phyloP scores from a whole-genome alignment of 2,888 invertebrate species.

The Serrognathus titanus region DNA sequence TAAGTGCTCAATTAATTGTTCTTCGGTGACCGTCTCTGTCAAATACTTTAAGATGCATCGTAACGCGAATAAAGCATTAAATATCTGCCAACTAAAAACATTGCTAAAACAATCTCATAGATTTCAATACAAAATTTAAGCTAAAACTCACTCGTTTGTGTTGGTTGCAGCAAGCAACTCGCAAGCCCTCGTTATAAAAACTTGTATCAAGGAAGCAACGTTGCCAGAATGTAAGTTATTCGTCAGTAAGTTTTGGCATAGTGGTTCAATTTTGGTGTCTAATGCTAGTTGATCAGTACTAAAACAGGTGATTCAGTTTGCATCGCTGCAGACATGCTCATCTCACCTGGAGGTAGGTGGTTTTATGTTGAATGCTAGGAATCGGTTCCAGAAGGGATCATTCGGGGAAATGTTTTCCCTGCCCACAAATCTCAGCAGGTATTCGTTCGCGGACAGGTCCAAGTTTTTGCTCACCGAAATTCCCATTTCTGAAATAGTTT shows the following conservation, averaged over 20 bases:
- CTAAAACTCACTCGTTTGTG: constrained; percentile 74
- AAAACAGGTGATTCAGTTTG: constrained; percentile 26
- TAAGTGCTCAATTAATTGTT: constrained; percentile 79
- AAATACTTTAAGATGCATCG: constrained; percentile 83
- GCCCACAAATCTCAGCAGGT: constrained; percentile 75
- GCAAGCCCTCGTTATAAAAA: constrained; percentile 77
- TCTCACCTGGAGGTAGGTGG: constrained; percentile 55
- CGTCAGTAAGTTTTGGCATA: constrained; percentile 71
- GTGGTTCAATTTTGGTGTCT: constrained; percentile 73
- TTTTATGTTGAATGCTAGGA: constrained; percentile 86
- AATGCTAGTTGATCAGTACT: constrained; percentile 78
- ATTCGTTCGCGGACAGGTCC: constrained; percentile 78
- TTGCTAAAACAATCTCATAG: constrained; percentile 53
- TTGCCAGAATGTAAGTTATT: constrained; percentile 90
- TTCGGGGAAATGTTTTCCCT: constrained; percentile 76
- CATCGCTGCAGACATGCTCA: not conserved
- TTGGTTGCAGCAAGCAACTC: constrained; percentile 83
- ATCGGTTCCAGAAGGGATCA: constrained; percentile 91
- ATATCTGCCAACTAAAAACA: constrained; percentile 88
- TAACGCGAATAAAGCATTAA: constrained; percentile 88
- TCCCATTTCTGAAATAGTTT: constrained; percentile 60
- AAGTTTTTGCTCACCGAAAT: constrained; percentile 74
- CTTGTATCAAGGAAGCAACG: constrained; percentile 80
- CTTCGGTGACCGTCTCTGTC: constrained; percentile 86
- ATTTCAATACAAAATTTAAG: not conserved